Conservation (phyloP, 2,888 invertebrate genomes). For the Ormyrus labotus region DNA sequence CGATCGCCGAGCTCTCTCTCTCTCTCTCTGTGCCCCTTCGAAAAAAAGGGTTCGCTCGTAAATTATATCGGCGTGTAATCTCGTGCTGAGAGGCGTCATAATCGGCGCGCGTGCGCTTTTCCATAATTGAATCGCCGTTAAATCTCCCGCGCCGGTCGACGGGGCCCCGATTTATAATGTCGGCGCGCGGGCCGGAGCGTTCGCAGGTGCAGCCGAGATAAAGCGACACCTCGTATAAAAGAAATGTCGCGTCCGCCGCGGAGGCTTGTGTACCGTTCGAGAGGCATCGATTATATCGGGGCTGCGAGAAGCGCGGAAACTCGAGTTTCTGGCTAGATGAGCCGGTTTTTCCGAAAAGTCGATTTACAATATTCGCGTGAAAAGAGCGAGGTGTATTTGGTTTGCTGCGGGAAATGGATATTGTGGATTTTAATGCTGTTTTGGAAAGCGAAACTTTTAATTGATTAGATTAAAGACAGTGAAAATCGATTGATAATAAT, state of each 20-base stretch:
- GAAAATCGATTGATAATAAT: not conserved
- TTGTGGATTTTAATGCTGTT: no score
- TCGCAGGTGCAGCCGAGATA: not conserved
- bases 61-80: slow-evolving; percentile 44
- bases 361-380: not conserved
- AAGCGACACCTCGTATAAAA: not conserved
- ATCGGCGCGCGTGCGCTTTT: slow-evolving; percentile 20
- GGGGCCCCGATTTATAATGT: slow-evolving; percentile 29
- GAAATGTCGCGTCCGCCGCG: not conserved
- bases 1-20: slow-evolving; percentile 33
- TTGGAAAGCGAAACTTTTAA: no score
- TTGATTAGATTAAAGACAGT: no score
- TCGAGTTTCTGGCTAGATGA: no score
- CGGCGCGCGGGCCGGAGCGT: not conserved
- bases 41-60: slow-evolving; percentile 25
- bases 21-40: slow-evolving; percentile 3
- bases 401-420: not conserved
- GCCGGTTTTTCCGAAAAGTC: slow-evolving; percentile 6
- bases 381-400: slow-evolving; percentile 3
- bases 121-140: slow-evolving; percentile 44
- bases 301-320: no score
- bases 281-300: not conserved
- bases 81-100: slow-evolving; percentile 11
- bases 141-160: slow-evolving; percentile 29
- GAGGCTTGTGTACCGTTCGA: not conserved